A percentile compares a stretch with the other conserved stretches of the same genome.
Conservation (phyloP, 2,113 vertebrate genomes). For the Pterocles orientalis region DNA sequence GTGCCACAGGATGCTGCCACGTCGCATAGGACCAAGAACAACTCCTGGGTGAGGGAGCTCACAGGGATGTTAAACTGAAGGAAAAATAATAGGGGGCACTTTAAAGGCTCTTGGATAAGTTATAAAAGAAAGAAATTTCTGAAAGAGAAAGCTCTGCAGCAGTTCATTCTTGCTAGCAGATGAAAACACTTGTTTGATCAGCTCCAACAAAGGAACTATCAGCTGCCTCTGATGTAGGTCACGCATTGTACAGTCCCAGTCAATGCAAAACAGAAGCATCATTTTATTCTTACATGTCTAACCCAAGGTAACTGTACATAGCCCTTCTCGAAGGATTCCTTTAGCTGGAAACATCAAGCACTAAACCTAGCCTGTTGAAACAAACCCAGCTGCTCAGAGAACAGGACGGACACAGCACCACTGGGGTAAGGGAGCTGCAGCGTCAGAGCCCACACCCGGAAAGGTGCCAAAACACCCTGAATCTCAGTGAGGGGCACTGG, state of each 20-base stretch:
- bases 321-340: neutral
- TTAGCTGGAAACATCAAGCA: neutral
- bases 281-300: neutral
- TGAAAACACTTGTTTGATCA: neutral
- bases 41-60: neutral
- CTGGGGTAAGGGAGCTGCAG: neutral
- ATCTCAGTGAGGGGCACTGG: neutral
- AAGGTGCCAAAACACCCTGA: neutral
- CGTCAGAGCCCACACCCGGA: neutral
- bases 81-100: neutral
- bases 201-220: neutral
- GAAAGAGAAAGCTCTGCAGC: neutral
- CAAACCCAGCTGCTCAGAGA: neutral
- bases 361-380: fast-evolving
- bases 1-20: neutral
- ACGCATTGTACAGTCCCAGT: neutral
- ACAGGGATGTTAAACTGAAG: neutral
- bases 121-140: neutral
- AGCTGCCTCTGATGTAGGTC: neutral
- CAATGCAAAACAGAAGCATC: neutral
- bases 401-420: neutral
- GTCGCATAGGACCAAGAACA: neutral
- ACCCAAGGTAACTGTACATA: neutral
- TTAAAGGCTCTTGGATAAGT: neutral
- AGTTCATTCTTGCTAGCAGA: neutral